Base-by-base conservation (phyloP, 2,797 vertebrate genomes). In the Argentina silus region DNA sequence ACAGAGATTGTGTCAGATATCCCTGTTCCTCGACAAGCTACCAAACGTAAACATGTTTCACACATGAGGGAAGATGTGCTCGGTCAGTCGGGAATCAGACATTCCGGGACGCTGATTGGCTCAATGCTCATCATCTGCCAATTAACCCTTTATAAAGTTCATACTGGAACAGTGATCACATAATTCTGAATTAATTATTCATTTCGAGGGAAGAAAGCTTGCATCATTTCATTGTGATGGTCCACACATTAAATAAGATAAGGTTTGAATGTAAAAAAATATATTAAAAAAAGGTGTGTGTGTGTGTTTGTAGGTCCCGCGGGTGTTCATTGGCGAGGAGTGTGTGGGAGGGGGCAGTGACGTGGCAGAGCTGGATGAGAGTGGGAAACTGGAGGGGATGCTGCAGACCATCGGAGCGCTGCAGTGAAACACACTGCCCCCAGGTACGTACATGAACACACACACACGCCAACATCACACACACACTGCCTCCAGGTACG, bases 291-390 rank as follows among this genome's bases (percentile, higher is more conserved):
- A 36, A 36, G 27, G 27, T 72, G 23, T 53, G 21, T 56, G 61
- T 8, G 45, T 70, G 50, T 66, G 15, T 72, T 36, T 44, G 60
- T 27, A 97, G 96, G 96, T 98, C 7, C 96, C 96, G 0, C 91
- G 96, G 2, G 92, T 97, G 74, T 97, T 95, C 80, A 90, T 96
- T 0, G 96, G 96, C 0, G 88, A 93, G 77, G 81, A 92, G 9
- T 96, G 95, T 64, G 85, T 97, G 3, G 96, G 96, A 14, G 96
- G 96, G 0, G 95, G 93, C 78, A 92, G 76, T 12, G 95, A 97
- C 0, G 91, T 97, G 6, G 67, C 63, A 0, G 70, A 56, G 0
- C 80, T 96, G 82, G 79, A 96, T 0, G 17, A 62, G 27, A 93
- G 63, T 0, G 95, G 95, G 1, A 75, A 95, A 76, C 92, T 97